Evolutionary conservation across 2,113 vertebrate genomes (phyloP), one percentile per base, ranked within the genome.

Genomic region (Rhabdornis inornatus): DNA sequence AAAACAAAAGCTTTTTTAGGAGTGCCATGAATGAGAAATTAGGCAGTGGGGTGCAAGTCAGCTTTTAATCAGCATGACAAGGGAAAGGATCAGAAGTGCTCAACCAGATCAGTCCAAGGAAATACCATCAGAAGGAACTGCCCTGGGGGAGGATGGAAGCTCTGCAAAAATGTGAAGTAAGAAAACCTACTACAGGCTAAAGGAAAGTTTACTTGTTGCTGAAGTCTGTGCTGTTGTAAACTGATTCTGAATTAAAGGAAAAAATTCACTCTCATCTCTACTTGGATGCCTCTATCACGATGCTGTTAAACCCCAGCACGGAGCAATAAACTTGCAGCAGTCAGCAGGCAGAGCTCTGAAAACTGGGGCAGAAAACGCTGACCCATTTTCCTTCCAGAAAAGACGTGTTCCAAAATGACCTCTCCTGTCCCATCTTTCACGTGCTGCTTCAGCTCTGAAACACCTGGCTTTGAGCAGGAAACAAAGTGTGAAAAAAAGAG

Each of bases 301-400:
- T 21, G 31, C 39, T 61, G 74, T 20, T 60, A 56, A 55, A 69
- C 39, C 63, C 81, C 63, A 83, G 84, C 82, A 55, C 55, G 23
- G 63, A 83, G 75, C 35, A 69, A 21, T 17, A 59, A 90, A 90
- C 68, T 23, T 25, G 44, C 56, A 74, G 59, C 24, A 90, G 90
- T 39, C 90, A 86, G 90, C 61, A 92, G 39, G 76, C 33, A 91
- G 72, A 37, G 72, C 85, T 83, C 60, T 68, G 37, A 83, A 70
- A 96, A 95, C 49, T 77, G 83, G 94, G 86, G 88, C 92, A 93
- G 80, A 95, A 93, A 96, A 89, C 0, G 10, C 76, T 95, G 95
- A 95, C 93, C 94, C 76, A 87, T 59, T 94, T 96, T 96, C 68
- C 83, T 83, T 88, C 35, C 56, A 80, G 68, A 81, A 81, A 75